phyloP scores from a whole-genome alignment of 2,888 invertebrate species.

The Tyria jacobaeae region DNA sequence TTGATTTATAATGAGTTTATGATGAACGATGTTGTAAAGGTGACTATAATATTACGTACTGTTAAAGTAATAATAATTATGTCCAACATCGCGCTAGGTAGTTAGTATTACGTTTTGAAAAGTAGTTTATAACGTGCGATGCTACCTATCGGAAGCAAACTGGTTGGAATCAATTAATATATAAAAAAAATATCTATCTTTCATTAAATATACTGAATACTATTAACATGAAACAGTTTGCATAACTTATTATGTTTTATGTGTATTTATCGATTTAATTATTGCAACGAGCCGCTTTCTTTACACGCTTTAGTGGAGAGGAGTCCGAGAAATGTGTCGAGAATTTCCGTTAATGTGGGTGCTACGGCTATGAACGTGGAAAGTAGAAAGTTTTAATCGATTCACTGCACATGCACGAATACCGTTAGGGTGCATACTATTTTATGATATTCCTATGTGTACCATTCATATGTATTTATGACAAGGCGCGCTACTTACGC shows the following conservation, averaged over 20 bases:
- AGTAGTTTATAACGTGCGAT: neutral
- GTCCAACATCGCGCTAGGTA: neutral
- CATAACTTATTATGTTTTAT: constrained; percentile 31
- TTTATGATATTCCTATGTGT: constrained; percentile 65
- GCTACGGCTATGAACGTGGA: constrained; percentile 76
- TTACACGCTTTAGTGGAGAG: constrained; percentile 79
- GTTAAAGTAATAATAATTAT: neutral
- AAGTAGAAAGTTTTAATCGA: constrained; percentile 85
- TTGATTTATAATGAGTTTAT: neutral
- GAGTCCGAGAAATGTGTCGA: constrained; percentile 78
- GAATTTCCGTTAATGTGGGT: constrained; percentile 81
- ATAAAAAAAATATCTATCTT: neutral
- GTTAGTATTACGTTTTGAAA: neutral
- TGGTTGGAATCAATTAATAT: too few relatives aligned
- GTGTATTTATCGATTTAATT: constrained; percentile 58
- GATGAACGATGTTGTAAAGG: too few relatives aligned
- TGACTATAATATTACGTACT: neutral
- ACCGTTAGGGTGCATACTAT: constrained; percentile 61
- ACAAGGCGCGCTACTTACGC: constrained; percentile 45
- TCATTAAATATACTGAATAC: constrained; percentile 7
- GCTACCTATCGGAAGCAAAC: neutral
- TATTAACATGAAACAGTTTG: constrained; percentile 17
- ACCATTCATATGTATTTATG: constrained; percentile 56
- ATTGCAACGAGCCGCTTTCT: constrained; percentile 74
- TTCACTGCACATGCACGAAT: constrained; percentile 84